Conservation (phyloP, 2,888 invertebrate genomes). For the Apantesis nais region DNA sequence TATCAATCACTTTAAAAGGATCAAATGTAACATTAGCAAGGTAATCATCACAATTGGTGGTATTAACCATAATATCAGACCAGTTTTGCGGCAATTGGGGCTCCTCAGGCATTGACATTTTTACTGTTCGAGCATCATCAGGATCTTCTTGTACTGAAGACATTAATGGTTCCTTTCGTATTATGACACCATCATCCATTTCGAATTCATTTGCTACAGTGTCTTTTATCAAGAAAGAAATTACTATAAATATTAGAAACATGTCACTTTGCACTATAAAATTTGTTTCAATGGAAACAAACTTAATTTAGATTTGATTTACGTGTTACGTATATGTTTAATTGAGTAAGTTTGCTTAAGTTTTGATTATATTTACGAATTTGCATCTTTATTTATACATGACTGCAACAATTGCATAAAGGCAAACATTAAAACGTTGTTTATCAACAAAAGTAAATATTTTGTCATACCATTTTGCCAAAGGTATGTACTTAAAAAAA, state of each 20-base stretch:
- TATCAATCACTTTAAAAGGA: conserved; percentile 49
- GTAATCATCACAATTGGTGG: conserved; percentile 66
- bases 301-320: not conserved
- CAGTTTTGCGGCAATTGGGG: not conserved
- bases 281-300: not conserved
- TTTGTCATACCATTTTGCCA: not conserved
- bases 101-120: not conserved
- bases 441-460: not conserved
- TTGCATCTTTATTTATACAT: not conserved
- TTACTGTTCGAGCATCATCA: not conserved
- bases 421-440: not conserved
- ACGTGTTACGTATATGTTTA: not conserved
- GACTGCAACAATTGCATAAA: not conserved
- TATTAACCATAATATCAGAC: conserved; percentile 44
- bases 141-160: not conserved
- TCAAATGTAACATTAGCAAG: conserved; percentile 56
- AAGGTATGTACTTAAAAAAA: not conserved
- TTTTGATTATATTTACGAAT: not conserved
- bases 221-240: conserved; percentile 1
- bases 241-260: not conserved
- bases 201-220: not conserved
- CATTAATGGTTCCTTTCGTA: not conserved
- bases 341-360: not conserved
- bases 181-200: not conserved
- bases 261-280: not conserved